Evolutionary conservation across 2,888 invertebrate genomes (phyloP), one percentile per base, ranked within the genome.

Genomic region (Thymelicus acteon): DNA sequence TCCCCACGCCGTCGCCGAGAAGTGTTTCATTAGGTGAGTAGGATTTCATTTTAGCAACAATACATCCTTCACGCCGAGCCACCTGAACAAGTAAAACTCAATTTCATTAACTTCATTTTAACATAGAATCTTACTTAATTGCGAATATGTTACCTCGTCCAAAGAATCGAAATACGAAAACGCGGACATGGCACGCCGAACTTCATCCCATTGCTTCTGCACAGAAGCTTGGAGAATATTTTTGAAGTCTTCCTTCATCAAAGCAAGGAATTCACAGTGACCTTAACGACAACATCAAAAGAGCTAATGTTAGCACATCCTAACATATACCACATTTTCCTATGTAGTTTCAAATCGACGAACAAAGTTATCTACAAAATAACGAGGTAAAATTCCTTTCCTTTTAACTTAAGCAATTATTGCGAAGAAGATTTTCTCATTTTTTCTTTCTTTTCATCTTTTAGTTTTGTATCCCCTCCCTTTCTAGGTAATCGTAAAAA

Each of bases 151-250:
- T 70, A 80, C 79, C 81, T 94, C 94, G 76, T 94, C 94, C 86
- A 96, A 95, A 12, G 90, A 90, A 76, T 95, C 94, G 78, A 96
- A 96, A 79, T 96, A 96, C 60, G 94, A 94, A 74, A 96, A 96
- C 57, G 92, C 91, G 3, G 93, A 88, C 92, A 96, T 94, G 0
- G 95, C 95, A 6, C 86, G 86, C 60, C 91, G 91, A n/a, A 96
- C 94, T 78, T 95, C 91, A 70, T 95, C 94, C 96, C 96, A 96
- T 78, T 95, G 94, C 67, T 94, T 91, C 78, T 95, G 90, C 6
- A 96, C 92, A 0, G 94, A 92, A 0, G 88, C 90, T 81, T 94
- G 95, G 52, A 96, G 88, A 2, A 96, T 92, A 84, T 89, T 89
- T 75, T 96, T 94, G 79, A 96, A 97, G 78, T 96, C 95, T 72